These are phyloP conservation scores for Varanus salvator DNA, from an alignment of 2,113 vertebrate species.

Conservation along the genomic window DNA sequence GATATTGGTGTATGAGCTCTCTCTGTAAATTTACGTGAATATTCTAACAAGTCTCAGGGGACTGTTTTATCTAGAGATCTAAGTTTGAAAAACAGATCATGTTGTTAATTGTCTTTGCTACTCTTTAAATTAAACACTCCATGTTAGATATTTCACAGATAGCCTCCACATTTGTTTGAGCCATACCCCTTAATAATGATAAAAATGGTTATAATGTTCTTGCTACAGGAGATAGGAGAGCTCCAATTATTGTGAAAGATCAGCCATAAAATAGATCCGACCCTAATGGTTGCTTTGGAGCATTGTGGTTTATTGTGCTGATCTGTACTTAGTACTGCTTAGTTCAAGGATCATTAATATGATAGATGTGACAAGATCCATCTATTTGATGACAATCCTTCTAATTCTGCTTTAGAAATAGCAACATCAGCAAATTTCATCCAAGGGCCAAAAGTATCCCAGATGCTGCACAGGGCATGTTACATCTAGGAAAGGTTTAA, in stretches of 20 bases:
- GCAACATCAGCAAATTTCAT: constrained; percentile 28
- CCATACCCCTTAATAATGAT: constrained; percentile 20
- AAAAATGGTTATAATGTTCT: not conserved
- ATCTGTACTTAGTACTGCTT: constrained; percentile 42
- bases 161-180: constrained; percentile 25
- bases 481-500: constrained; percentile 4
- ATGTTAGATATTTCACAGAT: constrained; percentile 46
- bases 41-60: not conserved
- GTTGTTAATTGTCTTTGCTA: constrained; percentile 56
- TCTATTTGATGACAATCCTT: not conserved
- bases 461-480: constrained; percentile 6
- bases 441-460: constrained; percentile 6
- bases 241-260: constrained; percentile 25
- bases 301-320: constrained; percentile 12
- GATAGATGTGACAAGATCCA: not conserved
- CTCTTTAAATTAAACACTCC: constrained; percentile 52
- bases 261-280: constrained; percentile 1
- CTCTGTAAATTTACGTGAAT: not conserved
- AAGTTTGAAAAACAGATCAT: constrained; percentile 48
- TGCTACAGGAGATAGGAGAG: not conserved
- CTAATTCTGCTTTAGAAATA: constrained; percentile 31
- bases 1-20: too few species aligned
- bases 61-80: not conserved
- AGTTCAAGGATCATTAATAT: constrained; percentile 30
- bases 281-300: constrained; percentile 29